Evolutionary conservation across 2,797 vertebrate genomes (phyloP), one percentile per base, ranked within the genome.

Genomic region (Myoxocephalus aenaeus): DNA sequence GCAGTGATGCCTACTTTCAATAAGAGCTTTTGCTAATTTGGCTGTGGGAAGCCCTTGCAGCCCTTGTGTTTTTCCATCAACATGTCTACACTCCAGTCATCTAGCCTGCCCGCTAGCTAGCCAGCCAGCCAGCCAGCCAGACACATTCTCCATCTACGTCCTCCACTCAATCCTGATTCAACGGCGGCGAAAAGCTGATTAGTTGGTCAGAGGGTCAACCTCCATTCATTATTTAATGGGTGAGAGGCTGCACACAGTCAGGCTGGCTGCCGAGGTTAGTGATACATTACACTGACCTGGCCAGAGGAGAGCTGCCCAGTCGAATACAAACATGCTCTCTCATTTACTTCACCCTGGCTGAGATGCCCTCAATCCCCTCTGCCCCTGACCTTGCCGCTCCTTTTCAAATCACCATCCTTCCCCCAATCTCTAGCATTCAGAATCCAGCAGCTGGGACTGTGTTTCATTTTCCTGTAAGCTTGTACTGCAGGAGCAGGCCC

Each of bases 211-310:
- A 77, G 84, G 93, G 93, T 94, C 92, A 92, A 92, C 87, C 89
- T 93, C 92, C 85, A 94, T 94, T 94, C 93, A 95, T 94, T 94
- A 95, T 94, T 94, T 93, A 96, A 94, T 91, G 90, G 92, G 89
- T 75, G 81, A 93, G 87, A 92, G 92, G 91, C 92, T 91, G 90
- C 90, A 89, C 92, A 90, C 90, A 90, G 90, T 79, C 89, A 44
- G 73, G 79, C 74, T 13, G 79, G 77, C 83, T 42, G 72, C 92
- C 51, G 86, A 89, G 91, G 93, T 94, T 93, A 93, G 87, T 84
- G 87, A 91, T 92, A 92, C 90, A 93, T 93, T 88, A 89, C 92
- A 87, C 84, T 87, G 92, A 93, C 92, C 92, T 77, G 87, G 86
- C 89, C 82, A 85, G 89, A 87, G 84, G 86, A 93, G 90, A 87